Base-by-base conservation (phyloP, 2,888 invertebrate species). In the Campoplex capitator region DNA sequence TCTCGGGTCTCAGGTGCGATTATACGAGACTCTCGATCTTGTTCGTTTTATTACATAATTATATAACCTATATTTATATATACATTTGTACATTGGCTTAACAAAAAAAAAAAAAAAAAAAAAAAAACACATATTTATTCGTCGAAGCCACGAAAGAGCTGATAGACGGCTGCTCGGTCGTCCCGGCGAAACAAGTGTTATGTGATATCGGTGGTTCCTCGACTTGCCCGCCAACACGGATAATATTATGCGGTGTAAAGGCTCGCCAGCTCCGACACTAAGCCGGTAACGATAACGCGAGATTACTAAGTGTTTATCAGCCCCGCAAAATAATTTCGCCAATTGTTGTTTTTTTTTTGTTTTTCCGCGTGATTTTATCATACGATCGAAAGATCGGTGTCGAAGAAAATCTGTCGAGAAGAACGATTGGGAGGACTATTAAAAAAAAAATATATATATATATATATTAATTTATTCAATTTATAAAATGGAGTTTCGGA, bases 211-310 rank as follows among this genome's bases (percentile, higher is more conserved):
- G 82, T 68, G 82, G 68, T 73, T 54, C 74, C 78, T 71, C 83
- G 65, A 67, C 28, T 67, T 82, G 77, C 48, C 77, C 48, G 32
- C 67, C 54, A 70, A 35, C 68, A 48, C 62, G 73, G 73, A 86
- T 86, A 80, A 86, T 86, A 83, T 86, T 86, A 86, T 86, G 86
- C 86, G 86, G 76, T 84, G 86, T 16, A 81, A 81, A 86, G 80
- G 77, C 81, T 81, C 80, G 83, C 58, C 77, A 28, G 83, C 32
- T 71, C 48, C 83, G 74, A 58, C 65, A 32, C 51, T n/a, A n/a
- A 74, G 84, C 78, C 70, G 80, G 58, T 79, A 79, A 79, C 71
- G 58, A 45, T 18, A 81, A 51, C 35, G 48, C 62, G 80, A 45
- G 77, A 81, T 84, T 48, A 38, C 75, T 3, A 32, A 42, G 51